Evolutionary conservation across 2,888 invertebrate species (phyloP), one percentile per base, ranked within the genome.

Genomic region (Neoascia interrupta): DNA sequence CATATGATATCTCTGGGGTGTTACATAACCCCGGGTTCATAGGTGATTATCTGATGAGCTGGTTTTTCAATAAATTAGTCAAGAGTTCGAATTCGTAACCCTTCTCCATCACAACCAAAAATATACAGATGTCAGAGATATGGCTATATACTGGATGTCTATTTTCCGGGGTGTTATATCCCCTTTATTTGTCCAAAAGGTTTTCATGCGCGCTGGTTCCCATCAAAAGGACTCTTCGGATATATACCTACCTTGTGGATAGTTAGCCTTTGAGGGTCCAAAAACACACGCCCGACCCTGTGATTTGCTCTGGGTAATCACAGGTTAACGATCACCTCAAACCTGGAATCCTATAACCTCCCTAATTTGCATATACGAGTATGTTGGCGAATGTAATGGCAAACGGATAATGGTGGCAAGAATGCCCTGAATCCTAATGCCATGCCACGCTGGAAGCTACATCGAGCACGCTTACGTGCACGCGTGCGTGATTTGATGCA

Each of bases 401-500:
- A 37, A 28, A 11, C 19, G 43, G 26, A 26, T 8, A n/a, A 61
- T 68, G 36, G 63, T 76, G 70, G 75, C 70, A 53, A 64, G 72
- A 79, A 79, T 79, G 70, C 58, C 76, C 72, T 34, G 79, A 49
- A 72, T 79, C 72, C 66, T 73, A 66, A 79, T 79, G 56, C 70
- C 58, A 58, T 60, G 64, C 53, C 45, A 68, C 43, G 73, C 79
- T 72, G 61, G 61, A 31, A 61, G 73, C 79, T 73, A 72, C 79
- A 72, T 73, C 61, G 61, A 72, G 73, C 79, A 79, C 79, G 79
- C 79, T 79, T 79, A 56, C 39, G 47, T 68, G 19, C 49, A 70
- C 60, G 79, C 68, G 54, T 79, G 79, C 79, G 79, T 79, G 79
- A 66, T 79, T 73, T 68, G 49, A 68, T 60, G 68, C 79, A 79